phyloP scores from a whole-genome alignment of 2,113 vertebrate species.

The Chlamydotis undulata region DNA sequence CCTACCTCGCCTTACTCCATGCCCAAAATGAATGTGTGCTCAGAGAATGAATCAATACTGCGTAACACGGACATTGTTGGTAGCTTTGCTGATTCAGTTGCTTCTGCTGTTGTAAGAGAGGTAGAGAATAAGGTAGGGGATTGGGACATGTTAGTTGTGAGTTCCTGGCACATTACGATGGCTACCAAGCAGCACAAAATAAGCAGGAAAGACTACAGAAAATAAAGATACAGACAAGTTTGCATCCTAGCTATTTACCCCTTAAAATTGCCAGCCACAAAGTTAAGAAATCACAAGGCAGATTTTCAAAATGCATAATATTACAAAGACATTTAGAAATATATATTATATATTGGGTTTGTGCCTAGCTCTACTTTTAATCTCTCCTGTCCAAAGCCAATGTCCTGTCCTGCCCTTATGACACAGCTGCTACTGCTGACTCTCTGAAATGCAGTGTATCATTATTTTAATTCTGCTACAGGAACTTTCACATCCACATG shows the following conservation, averaged over 20 bases:
- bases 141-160: not conserved
- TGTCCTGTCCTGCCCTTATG: not conserved
- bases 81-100: conserved; percentile 5
- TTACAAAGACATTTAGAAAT: not conserved
- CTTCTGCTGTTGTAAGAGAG: not conserved
- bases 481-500: not conserved
- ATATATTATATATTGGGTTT: not conserved
- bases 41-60: conserved; percentile 12
- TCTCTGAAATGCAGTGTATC: not conserved
- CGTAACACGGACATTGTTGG: not conserved
- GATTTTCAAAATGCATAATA: not conserved
- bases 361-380: not conserved
- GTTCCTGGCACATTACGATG: not conserved
- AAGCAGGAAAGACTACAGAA: not conserved
- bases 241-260: not conserved
- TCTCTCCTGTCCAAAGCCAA: not conserved
- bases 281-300: not conserved
- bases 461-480: not conserved
- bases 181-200: not conserved
- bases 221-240: not conserved
- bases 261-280: not conserved
- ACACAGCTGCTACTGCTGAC: not conserved
- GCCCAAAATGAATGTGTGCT: conserved; percentile 5
- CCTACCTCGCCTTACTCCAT: not conserved
- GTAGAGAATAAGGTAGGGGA: not conserved